Conservation (phyloP, 2,888 invertebrate genomes). For the Agrenia bidenticulata region DNA sequence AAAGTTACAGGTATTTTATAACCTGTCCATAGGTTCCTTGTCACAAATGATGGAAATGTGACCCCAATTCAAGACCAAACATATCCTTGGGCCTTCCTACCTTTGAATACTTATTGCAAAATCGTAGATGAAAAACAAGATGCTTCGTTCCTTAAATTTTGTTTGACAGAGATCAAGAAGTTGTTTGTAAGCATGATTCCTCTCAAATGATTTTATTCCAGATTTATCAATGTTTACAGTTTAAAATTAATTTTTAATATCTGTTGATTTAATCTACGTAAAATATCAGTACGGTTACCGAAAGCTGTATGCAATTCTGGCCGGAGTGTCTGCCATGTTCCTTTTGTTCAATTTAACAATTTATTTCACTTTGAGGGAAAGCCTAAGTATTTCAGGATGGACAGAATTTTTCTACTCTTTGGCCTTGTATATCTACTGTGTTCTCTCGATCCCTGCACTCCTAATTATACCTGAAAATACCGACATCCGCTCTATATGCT, state of each 20-base stretch:
- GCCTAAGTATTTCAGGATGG: conserved; percentile 38
- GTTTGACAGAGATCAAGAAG: not conserved
- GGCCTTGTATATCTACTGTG: conserved; percentile 26
- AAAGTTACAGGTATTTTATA: too few relatives aligned
- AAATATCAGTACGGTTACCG: conserved; percentile 1
- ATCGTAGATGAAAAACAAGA: not conserved
- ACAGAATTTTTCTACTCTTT: conserved; percentile 38
- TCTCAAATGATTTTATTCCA: too few relatives aligned
- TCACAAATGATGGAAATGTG: not conserved
- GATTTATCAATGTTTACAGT: too few relatives aligned
- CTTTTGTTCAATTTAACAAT: conserved; percentile 32
- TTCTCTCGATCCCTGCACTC: conserved; percentile 29
- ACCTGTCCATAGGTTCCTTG: not conserved
- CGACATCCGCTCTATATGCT: conserved; percentile 21
- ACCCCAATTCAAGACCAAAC: not conserved
- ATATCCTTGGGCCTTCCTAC: conserved; percentile 2
- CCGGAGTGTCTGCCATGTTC: conserved; percentile 34
- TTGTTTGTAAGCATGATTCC: not conserved
- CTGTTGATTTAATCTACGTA: too few relatives aligned
- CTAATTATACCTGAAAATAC: conserved; percentile 18
- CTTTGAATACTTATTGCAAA: not conserved
- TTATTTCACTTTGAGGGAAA: conserved; percentile 34
- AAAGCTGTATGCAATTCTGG: conserved; percentile 33
- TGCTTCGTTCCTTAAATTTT: not conserved
- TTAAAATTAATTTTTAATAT: too few relatives aligned